Base-by-base conservation (phyloP, 2,113 vertebrate genomes). In the Tenrec ecaudatus region DNA sequence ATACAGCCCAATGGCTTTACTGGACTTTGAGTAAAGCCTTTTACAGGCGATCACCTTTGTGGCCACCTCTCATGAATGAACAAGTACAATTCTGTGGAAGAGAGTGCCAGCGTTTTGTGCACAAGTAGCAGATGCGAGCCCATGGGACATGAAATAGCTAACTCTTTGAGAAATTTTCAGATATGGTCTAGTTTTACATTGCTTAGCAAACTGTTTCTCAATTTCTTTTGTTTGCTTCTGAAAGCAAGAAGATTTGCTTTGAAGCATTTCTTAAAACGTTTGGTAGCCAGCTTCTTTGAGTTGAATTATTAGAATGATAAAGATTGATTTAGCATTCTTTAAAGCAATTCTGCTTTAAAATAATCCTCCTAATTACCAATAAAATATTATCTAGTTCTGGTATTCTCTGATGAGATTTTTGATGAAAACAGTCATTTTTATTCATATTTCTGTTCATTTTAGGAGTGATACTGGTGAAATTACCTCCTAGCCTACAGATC, bases 281-380 rank as follows among this genome's bases (percentile, higher is more conserved):
- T 17, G 6, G 3, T 20, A 19, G 23, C 31, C 22, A 31, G 0
- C 33, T 76, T 22, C 60, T 25, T 53, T 76, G 58, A 78, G 15
- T 71, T 69, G 73, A 78, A 81, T 90, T 85, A 73, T 53, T 86
- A 88, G 4, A 22, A 82, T 12, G 83, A 53, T 73, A 84, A 88
- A 47, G 19, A 0, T 31, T 12, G 86, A 53, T 53, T 9, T 2
- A 23, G 16, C 4, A 82, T 0, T 29, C 15, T 82, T 64, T 93
- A 86, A 77, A 66, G 2, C 20, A 76, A 68, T 68, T 2, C 43
- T n/a, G 1, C 25, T 62, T 75, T 38, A 62, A 66, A 64, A 68
- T 68, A 68, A 14, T 68, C 4, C 2, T 27, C 0, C 27, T 84
- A 23, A 1, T 58, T 4, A 68, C 31, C 43, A 47, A 10, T 47